Conservation (phyloP, 2,797 vertebrate species). For the Propithecus deckenii region DNA sequence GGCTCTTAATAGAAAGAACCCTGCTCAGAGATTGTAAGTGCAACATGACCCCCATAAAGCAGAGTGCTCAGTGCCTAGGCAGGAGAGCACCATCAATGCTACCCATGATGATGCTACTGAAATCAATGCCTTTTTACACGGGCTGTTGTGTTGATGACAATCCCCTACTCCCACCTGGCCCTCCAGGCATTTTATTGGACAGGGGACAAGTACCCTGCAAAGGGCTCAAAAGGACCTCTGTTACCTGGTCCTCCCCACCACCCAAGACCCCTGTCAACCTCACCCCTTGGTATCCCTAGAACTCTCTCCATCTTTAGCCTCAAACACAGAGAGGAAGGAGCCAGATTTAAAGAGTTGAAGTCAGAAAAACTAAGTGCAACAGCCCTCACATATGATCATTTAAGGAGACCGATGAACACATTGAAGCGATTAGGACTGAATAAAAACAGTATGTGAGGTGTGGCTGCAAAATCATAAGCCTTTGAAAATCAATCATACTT, state of each 20-base stretch:
- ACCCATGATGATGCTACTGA: background rate
- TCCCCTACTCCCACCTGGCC: accelerated
- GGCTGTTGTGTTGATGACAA: background rate
- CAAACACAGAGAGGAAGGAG: background rate
- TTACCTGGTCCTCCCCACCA: background rate
- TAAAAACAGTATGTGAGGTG: background rate
- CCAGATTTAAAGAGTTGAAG: background rate
- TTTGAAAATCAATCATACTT: background rate
- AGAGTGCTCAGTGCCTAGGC: background rate
- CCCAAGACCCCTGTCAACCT: background rate
- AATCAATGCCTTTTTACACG: background rate
- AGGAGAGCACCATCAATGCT: background rate
- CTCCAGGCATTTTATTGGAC: background rate
- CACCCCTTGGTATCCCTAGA: background rate
- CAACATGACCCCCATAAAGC: background rate
- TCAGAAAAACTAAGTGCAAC: background rate
- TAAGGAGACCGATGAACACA: background rate
- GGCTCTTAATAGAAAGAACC: background rate
- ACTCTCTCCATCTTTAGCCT: background rate
- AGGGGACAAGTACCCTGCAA: background rate
- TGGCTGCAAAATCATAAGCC: background rate
- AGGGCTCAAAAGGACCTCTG: background rate
- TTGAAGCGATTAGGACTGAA: background rate
- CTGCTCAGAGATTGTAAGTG: background rate
- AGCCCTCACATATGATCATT: background rate